These are phyloP conservation scores for Podarcis siculus DNA, from an alignment of 2,797 vertebrate species.

Conservation along the genomic window DNA sequence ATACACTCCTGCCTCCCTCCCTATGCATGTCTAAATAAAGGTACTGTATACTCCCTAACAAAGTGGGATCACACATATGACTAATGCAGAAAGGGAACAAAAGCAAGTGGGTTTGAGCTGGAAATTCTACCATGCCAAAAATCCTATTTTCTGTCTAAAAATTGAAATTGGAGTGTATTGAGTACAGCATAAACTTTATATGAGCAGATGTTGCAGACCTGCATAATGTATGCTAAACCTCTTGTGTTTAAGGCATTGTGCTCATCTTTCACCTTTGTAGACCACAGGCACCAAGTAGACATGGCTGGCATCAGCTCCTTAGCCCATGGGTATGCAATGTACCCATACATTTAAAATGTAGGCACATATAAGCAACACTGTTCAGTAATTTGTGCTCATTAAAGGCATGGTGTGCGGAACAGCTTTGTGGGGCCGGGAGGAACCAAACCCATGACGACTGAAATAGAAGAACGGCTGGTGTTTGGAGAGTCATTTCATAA, in stretches of 20 bases:
- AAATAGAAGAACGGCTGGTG: neutral
- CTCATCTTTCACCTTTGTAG: neutral
- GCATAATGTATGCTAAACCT: neutral
- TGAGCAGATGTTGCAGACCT: neutral
- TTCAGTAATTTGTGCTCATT: neutral
- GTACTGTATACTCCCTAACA: neutral
- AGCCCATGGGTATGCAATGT: neutral
- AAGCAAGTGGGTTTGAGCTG: neutral
- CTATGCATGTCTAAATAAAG: too few species aligned
- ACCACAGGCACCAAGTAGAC: neutral
- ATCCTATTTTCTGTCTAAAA: neutral
- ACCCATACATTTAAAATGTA: neutral
- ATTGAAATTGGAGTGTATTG: neutral
- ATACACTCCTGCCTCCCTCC: too few species aligned
- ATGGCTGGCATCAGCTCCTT: neutral
- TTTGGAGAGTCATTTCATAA: neutral
- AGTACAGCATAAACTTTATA: neutral
- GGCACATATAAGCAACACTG: too few species aligned
- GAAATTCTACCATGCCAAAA: neutral
- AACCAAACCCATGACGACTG: neutral
- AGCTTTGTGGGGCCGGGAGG: neutral
- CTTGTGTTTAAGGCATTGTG: neutral
- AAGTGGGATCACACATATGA: neutral
- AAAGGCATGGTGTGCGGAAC: neutral
- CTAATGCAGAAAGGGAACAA: neutral